Evolutionary conservation across 2,113 vertebrate species (phyloP).

Genomic region (Triplophysa siluroides): DNA sequence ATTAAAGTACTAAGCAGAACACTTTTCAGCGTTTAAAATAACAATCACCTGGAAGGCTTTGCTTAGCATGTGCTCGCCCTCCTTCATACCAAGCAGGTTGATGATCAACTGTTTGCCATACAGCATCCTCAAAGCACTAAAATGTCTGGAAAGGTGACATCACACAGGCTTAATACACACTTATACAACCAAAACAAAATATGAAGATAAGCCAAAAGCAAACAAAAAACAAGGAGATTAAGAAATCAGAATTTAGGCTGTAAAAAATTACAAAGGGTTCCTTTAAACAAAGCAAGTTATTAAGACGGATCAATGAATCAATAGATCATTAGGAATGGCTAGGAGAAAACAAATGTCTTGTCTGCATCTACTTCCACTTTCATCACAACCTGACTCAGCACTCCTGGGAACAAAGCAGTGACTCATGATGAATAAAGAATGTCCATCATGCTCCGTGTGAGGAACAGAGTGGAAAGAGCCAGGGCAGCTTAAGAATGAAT

Average conservation of each 20-base stretch:
- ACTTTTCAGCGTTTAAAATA: conserved; percentile 1
- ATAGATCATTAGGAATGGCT: neutral
- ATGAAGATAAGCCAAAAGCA: neutral
- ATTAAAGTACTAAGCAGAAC: neutral
- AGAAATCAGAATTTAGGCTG: neutral
- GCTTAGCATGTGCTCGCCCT: conserved; percentile 98
- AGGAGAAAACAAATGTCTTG: neutral
- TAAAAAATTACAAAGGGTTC: neutral
- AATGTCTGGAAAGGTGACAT: conserved; percentile 80
- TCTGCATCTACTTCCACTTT: conserved; percentile 3
- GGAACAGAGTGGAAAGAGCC: neutral
- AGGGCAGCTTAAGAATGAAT: neutral
- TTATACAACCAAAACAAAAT: neutral
- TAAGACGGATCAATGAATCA: neutral
- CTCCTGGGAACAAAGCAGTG: conserved; percentile 20
- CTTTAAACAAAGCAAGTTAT: neutral
- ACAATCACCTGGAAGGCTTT: conserved; percentile 92
- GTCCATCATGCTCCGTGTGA: neutral
- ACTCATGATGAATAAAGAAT: conserved; percentile 29
- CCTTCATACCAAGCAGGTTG: conserved; percentile 95
- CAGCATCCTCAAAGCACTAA: conserved; percentile 86
- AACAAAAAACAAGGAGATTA: too few relatives aligned
- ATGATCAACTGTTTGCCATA: conserved; percentile 96
- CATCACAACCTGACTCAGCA: conserved; percentile 26
- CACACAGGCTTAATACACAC: conserved; percentile 23